Conservation (phyloP, 2,113 vertebrate species). For the Regulus satrapa region DNA sequence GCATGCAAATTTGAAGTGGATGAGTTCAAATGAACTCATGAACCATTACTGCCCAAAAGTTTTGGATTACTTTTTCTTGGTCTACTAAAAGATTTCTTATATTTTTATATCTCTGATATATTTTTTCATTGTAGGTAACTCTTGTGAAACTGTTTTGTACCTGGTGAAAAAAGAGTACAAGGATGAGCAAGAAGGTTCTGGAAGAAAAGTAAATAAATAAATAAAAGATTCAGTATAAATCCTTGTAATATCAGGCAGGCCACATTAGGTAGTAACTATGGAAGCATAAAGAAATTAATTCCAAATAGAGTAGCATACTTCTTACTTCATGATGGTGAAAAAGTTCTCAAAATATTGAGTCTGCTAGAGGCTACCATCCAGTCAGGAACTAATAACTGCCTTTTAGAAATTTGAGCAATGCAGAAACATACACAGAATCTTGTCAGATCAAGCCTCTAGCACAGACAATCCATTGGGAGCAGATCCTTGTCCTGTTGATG, state of each 20-base stretch:
- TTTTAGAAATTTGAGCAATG: background rate
- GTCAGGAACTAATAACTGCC: background rate
- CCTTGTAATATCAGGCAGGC: background rate
- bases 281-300: background rate
- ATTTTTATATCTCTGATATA: background rate
- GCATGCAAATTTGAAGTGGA: background rate
- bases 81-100: background rate
- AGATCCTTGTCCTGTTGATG: background rate
- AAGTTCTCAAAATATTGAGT: background rate
- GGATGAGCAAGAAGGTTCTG: background rate
- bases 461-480: background rate
- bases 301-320: background rate
- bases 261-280: background rate
- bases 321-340: background rate
- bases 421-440: background rate
- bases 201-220: slow-evolving; percentile 29
- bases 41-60: background rate
- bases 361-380: background rate
- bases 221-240: background rate
- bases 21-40: too few species aligned
- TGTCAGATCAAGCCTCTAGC: background rate
- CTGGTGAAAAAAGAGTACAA: background rate
- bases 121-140: background rate
- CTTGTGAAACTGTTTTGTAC: background rate
- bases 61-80: background rate